Conservation (phyloP, 2,113 vertebrate genomes). For the Cebus imitator region DNA sequence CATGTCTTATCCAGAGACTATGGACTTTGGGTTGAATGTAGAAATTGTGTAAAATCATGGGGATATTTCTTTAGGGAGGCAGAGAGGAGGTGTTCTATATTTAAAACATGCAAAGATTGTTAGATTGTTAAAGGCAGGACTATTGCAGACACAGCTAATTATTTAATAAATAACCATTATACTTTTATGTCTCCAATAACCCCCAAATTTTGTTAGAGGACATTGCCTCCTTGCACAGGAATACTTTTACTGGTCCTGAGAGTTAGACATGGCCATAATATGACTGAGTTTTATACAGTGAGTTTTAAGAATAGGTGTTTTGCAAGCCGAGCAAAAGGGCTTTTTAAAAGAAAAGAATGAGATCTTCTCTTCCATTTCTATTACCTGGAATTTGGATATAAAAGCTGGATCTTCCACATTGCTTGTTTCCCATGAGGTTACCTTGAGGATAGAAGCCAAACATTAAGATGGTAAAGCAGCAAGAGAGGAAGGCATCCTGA, state of each 20-base stretch:
- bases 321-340: too few relatives aligned
- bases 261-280: neutral
- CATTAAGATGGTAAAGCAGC: too few relatives aligned
- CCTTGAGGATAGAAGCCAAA: neutral
- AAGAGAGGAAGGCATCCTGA: too few relatives aligned
- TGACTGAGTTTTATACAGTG: neutral
- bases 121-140: too few relatives aligned
- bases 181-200: neutral
- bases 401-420: neutral
- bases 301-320: neutral
- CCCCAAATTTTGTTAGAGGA: neutral
- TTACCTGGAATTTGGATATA: neutral
- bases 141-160: neutral
- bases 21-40: neutral
- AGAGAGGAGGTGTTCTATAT: neutral
- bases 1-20: neutral
- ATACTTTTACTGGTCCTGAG: neutral
- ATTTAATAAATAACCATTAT: neutral
- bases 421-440: fast-evolving
- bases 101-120: neutral
- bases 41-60: neutral
- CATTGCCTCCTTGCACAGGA: neutral
- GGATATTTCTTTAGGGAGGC: neutral
- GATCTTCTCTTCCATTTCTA: neutral
- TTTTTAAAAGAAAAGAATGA: neutral